Evolutionary conservation across 2,797 vertebrate genomes (phyloP).

Genomic region (Danio jaintianensis): DNA sequence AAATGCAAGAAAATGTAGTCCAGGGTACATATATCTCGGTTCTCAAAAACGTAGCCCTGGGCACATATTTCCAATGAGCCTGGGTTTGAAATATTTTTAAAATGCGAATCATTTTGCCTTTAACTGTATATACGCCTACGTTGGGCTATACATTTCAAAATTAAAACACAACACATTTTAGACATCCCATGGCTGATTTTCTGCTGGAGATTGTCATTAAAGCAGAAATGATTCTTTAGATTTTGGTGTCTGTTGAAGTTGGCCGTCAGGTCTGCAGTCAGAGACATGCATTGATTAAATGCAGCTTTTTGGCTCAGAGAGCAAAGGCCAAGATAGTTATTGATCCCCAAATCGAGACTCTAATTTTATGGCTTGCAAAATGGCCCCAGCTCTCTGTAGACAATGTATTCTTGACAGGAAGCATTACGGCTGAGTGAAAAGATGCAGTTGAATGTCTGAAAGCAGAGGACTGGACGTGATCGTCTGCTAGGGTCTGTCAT

Average conservation of each 20-base stretch:
- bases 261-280: slow-evolving; percentile 10
- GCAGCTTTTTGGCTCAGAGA: slow-evolving; percentile 29
- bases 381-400: slow-evolving; percentile 31
- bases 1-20: no score
- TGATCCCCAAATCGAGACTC: slow-evolving; percentile 43
- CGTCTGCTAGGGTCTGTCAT: slow-evolving; percentile 48
- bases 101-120: no score
- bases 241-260: slow-evolving; percentile 2
- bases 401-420: slow-evolving; percentile 30
- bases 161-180: background rate
- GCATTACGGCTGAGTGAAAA: slow-evolving; percentile 21
- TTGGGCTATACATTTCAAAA: background rate
- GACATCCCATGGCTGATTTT: background rate
- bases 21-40: no score
- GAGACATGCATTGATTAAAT: slow-evolving; percentile 43
- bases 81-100: no score
- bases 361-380: slow-evolving; percentile 53
- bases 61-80: no score
- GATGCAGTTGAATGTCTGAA: slow-evolving; percentile 30
- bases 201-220: slow-evolving; percentile 19
- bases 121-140: no score
- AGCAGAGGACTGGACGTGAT: slow-evolving; percentile 44
- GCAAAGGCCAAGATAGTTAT: slow-evolving; percentile 46
- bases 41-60: no score
- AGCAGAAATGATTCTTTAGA: slow-evolving; percentile 17